Evolutionary conservation across 2,113 vertebrate genomes (phyloP).

Genomic region (Hirundichthys speculiger): DNA sequence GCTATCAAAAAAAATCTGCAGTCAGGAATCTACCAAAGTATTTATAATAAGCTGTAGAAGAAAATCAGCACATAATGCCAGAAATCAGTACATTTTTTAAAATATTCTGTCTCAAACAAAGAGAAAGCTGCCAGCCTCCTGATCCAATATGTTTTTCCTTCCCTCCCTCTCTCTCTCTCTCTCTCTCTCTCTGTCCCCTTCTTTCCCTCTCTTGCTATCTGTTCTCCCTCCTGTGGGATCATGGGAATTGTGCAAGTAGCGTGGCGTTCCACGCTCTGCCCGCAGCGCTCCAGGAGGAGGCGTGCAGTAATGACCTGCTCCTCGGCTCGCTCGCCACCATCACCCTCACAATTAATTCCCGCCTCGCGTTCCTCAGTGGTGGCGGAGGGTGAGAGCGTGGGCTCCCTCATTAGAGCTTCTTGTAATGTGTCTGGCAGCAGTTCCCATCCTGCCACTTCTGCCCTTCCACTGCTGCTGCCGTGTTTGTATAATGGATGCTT

Average conservation of each 20-base stretch:
- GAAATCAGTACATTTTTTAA: background rate
- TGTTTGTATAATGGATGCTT: slow-evolving; percentile 76
- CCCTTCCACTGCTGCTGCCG: slow-evolving; percentile 70
- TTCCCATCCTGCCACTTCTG: slow-evolving; percentile 77
- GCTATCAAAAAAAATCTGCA: no score
- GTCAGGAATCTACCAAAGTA: no score
- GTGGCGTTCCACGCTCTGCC: slow-evolving; percentile 79
- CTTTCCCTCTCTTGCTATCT: slow-evolving; percentile 46
- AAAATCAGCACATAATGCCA: background rate
- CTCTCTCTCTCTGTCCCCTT: slow-evolving; percentile 39
- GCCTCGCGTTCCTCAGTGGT: slow-evolving; percentile 70
- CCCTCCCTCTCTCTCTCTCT: slow-evolving; percentile 6
- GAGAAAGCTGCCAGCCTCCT: slow-evolving; percentile 40
- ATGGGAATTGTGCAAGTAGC: slow-evolving; percentile 80
- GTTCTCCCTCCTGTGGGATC: slow-evolving; percentile 72
- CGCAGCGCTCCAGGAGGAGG: slow-evolving; percentile 80
- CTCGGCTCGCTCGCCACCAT: slow-evolving; percentile 80
- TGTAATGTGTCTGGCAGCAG: slow-evolving; percentile 81
- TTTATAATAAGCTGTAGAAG: no score
- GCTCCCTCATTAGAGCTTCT: slow-evolving; percentile 79
- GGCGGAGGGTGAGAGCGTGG: slow-evolving; percentile 54
- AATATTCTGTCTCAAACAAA: slow-evolving; percentile 51
- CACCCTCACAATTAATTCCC: slow-evolving; percentile 83
- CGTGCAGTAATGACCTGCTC: slow-evolving; percentile 83
- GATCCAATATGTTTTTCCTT: slow-evolving; percentile 28